phyloP scores from a whole-genome alignment of 2,888 invertebrate species.

The Platerodrilus igneus region DNA sequence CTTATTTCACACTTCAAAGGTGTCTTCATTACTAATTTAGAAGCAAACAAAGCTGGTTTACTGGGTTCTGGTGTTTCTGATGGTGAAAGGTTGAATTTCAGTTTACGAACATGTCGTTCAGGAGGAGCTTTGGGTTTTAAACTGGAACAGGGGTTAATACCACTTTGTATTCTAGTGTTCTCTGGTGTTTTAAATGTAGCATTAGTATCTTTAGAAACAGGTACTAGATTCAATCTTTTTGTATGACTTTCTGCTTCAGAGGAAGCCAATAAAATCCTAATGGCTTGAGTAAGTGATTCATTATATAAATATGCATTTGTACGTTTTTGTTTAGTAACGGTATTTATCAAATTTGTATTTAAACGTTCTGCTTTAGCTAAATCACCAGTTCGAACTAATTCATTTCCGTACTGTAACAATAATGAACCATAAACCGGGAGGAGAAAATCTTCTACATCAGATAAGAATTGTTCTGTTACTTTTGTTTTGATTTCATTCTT shows the following conservation, averaged over 20 bases:
- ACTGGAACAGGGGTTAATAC: constrained; percentile 10
- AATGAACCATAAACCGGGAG: constrained; percentile 23
- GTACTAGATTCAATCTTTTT: background rate
- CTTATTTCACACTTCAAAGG: too few relatives aligned
- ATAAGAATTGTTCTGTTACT: constrained; percentile 15
- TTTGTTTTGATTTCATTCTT: constrained; percentile 16
- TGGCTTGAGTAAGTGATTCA: constrained; percentile 30
- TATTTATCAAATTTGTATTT: constrained; percentile 26
- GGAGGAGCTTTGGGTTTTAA: constrained; percentile 14
- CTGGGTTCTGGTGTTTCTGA: constrained; percentile 2
- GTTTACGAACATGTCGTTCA: constrained; percentile 14
- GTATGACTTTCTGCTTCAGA: background rate
- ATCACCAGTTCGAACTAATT: constrained; percentile 20
- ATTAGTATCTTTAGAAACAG: constrained; percentile 3
- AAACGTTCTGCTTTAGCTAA: constrained; percentile 25
- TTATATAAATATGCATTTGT: constrained; percentile 29
- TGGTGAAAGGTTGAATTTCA: constrained; percentile 19
- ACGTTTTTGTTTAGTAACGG: constrained; percentile 24
- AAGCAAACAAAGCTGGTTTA: background rate
- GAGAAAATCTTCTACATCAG: constrained; percentile 24
- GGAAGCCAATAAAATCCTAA: constrained; percentile 19
- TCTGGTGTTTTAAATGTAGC: constrained; percentile 21
- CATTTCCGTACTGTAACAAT: constrained; percentile 31
- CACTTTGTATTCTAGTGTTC: constrained; percentile 16
- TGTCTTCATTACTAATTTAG: background rate